Evolutionary conservation across 2,888 invertebrate genomes (phyloP).

Genomic region (Prenolepis imparis): DNA sequence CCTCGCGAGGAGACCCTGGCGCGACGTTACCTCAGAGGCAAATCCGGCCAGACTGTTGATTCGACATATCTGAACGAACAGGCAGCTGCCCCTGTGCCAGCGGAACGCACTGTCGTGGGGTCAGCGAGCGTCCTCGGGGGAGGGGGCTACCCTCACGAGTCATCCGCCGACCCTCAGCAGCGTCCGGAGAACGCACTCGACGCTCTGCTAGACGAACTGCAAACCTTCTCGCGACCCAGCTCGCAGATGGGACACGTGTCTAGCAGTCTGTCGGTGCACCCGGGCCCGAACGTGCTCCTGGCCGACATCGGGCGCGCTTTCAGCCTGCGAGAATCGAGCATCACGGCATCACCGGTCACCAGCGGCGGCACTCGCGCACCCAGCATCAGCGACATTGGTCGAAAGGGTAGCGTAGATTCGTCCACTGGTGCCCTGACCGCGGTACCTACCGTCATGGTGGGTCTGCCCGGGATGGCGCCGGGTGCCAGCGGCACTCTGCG

Average conservation of each 20-base stretch:
- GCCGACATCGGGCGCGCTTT: conserved; percentile 87
- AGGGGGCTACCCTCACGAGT: conserved; percentile 88
- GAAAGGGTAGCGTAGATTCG: conserved; percentile 88
- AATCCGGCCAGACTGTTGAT: conserved; percentile 18
- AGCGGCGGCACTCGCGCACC: conserved; percentile 78
- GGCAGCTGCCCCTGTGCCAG: conserved; percentile 88
- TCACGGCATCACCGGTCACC: not conserved
- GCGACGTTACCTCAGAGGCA: conserved; percentile 16
- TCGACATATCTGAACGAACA: conserved; percentile 71
- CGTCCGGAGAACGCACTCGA: conserved; percentile 98
- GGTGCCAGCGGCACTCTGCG: conserved; percentile 88
- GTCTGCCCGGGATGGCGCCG: not conserved
- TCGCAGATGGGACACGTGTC: conserved; percentile 82
- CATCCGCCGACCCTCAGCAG: conserved; percentile 88
- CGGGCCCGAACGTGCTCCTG: conserved; percentile 54
- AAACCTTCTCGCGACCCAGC: conserved; percentile 94
- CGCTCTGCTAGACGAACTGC: conserved; percentile 97
- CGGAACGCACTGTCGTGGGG: conserved; percentile 88
- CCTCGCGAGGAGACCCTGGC: conserved; percentile 19
- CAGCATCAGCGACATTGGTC: conserved; percentile 87
- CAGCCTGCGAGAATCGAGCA: conserved; percentile 85
- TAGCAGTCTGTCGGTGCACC: conserved; percentile 42
- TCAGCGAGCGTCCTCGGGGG: conserved; percentile 88
- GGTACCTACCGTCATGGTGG: conserved; percentile 56
- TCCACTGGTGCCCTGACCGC: conserved; percentile 80